A percentile compares a stretch with the other conserved stretches of the same genome.
These are phyloP conservation scores for Nipponacmea schrenckii DNA, from an alignment of 2,888 invertebrate genomes.

Conservation along the genomic window DNA sequence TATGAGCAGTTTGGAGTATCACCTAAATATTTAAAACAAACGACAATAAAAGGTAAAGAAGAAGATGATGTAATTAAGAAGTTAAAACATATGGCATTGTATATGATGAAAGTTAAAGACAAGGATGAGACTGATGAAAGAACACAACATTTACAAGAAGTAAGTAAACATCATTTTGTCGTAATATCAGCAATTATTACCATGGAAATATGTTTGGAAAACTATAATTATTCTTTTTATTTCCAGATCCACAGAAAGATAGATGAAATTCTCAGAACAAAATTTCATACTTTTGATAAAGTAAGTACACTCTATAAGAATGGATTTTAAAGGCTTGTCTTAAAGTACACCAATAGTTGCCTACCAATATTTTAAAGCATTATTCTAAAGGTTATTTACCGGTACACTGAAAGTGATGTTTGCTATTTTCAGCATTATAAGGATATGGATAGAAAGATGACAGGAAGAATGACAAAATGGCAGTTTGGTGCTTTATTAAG, in stretches of 20 bases:
- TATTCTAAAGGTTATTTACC: too few relatives aligned
- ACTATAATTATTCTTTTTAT: not conserved
- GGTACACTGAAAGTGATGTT: not conserved
- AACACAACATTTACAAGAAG: not conserved
- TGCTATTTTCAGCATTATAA: conserved; percentile 40
- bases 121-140: not conserved
- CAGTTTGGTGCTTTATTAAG: conserved; percentile 48
- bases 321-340: too few relatives aligned
- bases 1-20: too few relatives aligned
- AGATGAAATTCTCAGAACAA: conserved; percentile 44
- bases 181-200: too few relatives aligned
- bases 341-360: too few relatives aligned
- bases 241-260: conserved; percentile 41
- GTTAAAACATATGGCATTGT: not conserved
- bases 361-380: too few relatives aligned
- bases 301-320: conserved; percentile 24
- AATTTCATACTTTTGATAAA: conserved; percentile 54
- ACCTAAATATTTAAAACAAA: too few relatives aligned
- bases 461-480: conserved; percentile 51
- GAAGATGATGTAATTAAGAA: not conserved
- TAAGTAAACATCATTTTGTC: not conserved
- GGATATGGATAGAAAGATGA: conserved; percentile 49
- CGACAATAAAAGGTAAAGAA: too few relatives aligned
- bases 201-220: too few relatives aligned
- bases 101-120: conserved; percentile 1